Evolutionary conservation across 2,888 invertebrate genomes (phyloP).

Genomic region (Loripinus fragilis): DNA sequence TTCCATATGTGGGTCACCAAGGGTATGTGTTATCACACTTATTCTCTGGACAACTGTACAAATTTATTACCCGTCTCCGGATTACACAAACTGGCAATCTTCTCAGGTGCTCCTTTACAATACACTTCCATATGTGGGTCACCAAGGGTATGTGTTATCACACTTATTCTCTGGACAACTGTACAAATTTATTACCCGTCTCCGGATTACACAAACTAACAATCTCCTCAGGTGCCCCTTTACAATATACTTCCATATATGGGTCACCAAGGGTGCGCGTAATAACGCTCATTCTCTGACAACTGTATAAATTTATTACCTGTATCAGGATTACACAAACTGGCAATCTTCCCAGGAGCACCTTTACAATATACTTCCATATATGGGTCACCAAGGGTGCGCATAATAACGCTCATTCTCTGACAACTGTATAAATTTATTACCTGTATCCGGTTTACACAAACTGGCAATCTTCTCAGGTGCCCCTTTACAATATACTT

Average conservation of each 20-base stretch:
- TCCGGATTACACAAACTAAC: constrained; percentile 77
- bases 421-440: constrained; percentile 84
- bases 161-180: constrained; percentile 83
- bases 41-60: too few species aligned
- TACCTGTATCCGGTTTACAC: constrained; percentile 78
- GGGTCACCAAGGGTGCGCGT: constrained; percentile 76
- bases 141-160: constrained; percentile 79
- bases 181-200: constrained; percentile 81
- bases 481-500: constrained; percentile 82
- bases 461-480: constrained; percentile 81
- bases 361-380: constrained; percentile 83
- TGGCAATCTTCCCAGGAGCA: constrained; percentile 81
- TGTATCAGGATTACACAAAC: constrained; percentile 78
- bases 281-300: constrained; percentile 83
- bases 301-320: constrained; percentile 81
- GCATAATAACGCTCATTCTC: constrained; percentile 82
- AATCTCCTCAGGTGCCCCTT: constrained; percentile 83
- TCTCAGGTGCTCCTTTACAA: constrained; percentile 83
- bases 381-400: constrained; percentile 75
- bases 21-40: too few species aligned
- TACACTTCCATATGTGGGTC: constrained; percentile 80
- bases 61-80: constrained; percentile 73
- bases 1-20: constrained; percentile 79
- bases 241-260: constrained; percentile 81
- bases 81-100: constrained; percentile 79